phyloP scores from a whole-genome alignment of 2,113 vertebrate genomes.

The Panurus biarmicus region DNA sequence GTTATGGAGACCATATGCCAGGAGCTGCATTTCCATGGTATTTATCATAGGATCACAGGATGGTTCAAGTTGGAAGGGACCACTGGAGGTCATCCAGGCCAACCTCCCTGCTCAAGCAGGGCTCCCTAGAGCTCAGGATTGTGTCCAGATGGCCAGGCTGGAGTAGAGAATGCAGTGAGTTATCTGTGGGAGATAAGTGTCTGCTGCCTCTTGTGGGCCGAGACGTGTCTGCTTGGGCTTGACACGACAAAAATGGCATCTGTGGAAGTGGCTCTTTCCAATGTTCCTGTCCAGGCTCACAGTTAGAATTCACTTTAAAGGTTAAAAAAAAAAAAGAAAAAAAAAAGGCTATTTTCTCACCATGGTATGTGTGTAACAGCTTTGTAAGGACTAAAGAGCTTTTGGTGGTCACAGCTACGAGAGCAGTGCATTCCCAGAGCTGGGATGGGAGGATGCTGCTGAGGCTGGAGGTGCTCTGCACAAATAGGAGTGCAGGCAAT shows the following conservation, averaged over 20 bases:
- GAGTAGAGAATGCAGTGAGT: background rate
- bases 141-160: background rate
- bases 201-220: background rate
- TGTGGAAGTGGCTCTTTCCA: background rate
- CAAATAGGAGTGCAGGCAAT: accelerated
- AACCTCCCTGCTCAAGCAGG: background rate
- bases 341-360: background rate
- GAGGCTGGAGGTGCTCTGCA: background rate
- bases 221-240: background rate
- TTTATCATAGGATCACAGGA: background rate
- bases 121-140: background rate
- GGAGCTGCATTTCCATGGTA: background rate
- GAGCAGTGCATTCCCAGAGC: background rate
- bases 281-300: background rate
- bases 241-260: background rate
- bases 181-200: background rate
- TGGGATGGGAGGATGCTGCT: background rate
- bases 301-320: background rate
- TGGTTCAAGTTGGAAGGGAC: background rate
- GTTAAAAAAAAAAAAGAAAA: background rate
- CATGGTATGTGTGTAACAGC: background rate
- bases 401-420: background rate
- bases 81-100: background rate
- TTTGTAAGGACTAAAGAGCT: background rate
- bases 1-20: background rate